Base-by-base conservation (phyloP, 2,888 invertebrate genomes). In the Argyra leucocephala region DNA sequence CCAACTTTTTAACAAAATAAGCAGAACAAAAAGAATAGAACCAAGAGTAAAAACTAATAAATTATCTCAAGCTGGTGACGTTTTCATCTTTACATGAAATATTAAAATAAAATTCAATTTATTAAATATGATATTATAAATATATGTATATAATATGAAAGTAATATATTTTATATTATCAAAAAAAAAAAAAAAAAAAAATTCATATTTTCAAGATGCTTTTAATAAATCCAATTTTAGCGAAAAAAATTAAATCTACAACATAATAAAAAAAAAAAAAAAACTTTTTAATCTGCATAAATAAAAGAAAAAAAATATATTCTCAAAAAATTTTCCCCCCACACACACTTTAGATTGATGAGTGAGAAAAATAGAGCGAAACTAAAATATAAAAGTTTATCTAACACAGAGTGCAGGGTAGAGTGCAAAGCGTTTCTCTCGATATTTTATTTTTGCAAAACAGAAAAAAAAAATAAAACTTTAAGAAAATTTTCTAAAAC, bases 131-230 rank as follows among this genome's bases (percentile, higher is more conserved):
- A 31, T 31, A 31, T 31, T 31, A 31, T 31, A 31, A n/a, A n/a
- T n/a, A n/a, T 31, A 31, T 31, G 12, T 26, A 26, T 26, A 26
- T 26, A 6, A 26, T 26, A 9, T 26, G 9, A 10, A 31, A 10
- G 31, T 31, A 31, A 31, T 7, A 26, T 31, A 31, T 31, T 31
- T 6, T 7, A 7, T 10, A 6, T 10, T 31, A 31, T 6, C 4
- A 6, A 26, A 6, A 31, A 10, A 4, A 10, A 31, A 2, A 31
- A 31, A 31, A 48, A 48, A 48, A 48, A n/a, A n/a, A n/a, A n/a
- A n/a, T n/a, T n/a, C n/a, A n/a, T n/a, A n/a, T n/a, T n/a, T 48
- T 48, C 48, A 48, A 48, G 48, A 48, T 48, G 48, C 48, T 48
- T 48, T 48, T 48, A 48, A 48, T 48, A 48, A 48, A 48, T 48